Evolutionary conservation across 2,888 invertebrate species (phyloP), one percentile per base, ranked within the genome.

Genomic region (Diadegma fenestrale): DNA sequence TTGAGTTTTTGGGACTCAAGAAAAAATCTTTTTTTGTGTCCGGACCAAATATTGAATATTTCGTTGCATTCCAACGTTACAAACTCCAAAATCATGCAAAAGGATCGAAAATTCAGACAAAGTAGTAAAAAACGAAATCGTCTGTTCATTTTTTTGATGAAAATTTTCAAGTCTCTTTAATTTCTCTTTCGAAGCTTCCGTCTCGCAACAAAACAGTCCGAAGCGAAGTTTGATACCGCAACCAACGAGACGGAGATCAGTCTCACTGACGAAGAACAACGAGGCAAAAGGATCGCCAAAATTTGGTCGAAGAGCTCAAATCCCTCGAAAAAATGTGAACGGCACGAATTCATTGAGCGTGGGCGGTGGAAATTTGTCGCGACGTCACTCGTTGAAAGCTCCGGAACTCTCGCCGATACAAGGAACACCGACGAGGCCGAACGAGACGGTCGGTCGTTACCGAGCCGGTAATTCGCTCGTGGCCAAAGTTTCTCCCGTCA

Each of bases 121-220:
- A 26, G 6, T 19, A 26, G 26, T 30, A 2, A 43, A 10, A 37
- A 19, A 10, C n/a, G n/a, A 26, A 37, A 22, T n/a, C 37, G 43
- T 79, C n/a, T 12, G 6, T 45, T 58, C 58, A 33, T 48, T 51
- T 37, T n/a, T 22, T 8, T 19, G 17, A 8, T 10, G 2, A 61
- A 61, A 17, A 61, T 19, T 41, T n/a, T 6, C 3, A 45, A 22
- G 30, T 69, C 30, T 10, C n/a, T 37, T 64, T 30, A 45, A 2
- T 54, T 72, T 68, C 6, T 63, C 12, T 72, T 51, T 58, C 33
- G 30, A 86, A 93, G 93, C 89, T 68, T 92, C 93, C 79, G 89
- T 91, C 14, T 93, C 94, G 43, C 93, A 93, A 61, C 93, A 93
- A 63, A 92, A 87, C 83, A 94, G 93, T 63, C 93, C 94, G n/a